Base-by-base conservation (phyloP, 2,113 vertebrate species). In the Equus przewalskii region DNA sequence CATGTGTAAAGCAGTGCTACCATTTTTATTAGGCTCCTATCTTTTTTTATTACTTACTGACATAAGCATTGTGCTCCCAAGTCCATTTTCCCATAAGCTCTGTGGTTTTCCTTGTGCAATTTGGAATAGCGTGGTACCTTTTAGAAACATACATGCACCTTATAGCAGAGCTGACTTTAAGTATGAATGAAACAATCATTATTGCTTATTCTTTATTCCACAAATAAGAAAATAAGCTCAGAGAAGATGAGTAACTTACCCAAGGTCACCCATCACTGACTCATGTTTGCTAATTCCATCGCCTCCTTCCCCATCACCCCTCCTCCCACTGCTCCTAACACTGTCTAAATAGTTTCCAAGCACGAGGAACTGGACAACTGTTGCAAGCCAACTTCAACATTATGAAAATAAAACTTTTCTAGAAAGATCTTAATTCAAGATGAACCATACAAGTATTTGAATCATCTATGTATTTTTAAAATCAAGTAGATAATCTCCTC, bases 401-500 rank as follows among this genome's bases (percentile, higher is more conserved):
- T 10, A 28, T 3, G 30, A 78, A 72, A 70, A 60, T 19, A n/a
- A n/a, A 65, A 92, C 78, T 60, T 82, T 83, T 41, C 93, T n/a
- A 41, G 65, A 56, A 96, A 97, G 49, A 33, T 44, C 21, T 91
- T 92, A 60, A 64, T 90, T 95, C 56, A 72, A 22, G 54, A 26
- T 5, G 70, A 49, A 28, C 54, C 80, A 2, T 28, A 6, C 26
- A 15, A 67, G 51, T 26, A 19, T 75, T 6, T 67, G 95, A 92
- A 87, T 64, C 30, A 0, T 67, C 33, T 54, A 1, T 87, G 62
- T 24, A 96, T 92, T 98, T 97, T 94, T 86, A 92, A 92, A 98
- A 85, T 91, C 87, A 56, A 62, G 70, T 83, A 98, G 95, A 89
- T 11, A 96, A 94, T 96, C 95, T 95, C 88, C 97, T 87, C 95